Conservation (phyloP, 2,888 invertebrate genomes). For the Heliconius aoede region DNA sequence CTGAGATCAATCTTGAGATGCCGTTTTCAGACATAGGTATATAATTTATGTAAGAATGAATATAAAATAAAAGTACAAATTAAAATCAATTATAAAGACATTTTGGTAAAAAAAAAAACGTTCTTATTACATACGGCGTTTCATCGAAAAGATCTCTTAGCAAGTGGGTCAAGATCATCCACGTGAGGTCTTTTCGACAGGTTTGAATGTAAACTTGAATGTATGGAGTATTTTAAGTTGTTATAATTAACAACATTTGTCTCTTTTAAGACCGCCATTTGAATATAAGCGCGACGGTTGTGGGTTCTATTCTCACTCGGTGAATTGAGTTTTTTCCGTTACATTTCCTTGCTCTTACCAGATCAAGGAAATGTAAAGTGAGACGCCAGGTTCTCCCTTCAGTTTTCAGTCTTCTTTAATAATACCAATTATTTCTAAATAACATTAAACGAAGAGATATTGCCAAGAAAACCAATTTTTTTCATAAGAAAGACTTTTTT, state of each 20-base stretch:
- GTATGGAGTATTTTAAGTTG: slow-evolving; percentile 1
- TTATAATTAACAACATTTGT: background rate
- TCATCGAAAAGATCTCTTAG: slow-evolving; percentile 1
- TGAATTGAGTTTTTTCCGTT: background rate
- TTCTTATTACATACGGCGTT: background rate
- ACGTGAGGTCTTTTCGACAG: slow-evolving; percentile 25
- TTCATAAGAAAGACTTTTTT: too few species aligned
- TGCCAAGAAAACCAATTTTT: too few species aligned
- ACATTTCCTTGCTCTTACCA: too few species aligned
- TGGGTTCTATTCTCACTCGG: background rate
- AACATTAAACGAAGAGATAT: too few species aligned
- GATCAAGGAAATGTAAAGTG: too few species aligned
- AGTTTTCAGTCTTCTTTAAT: too few species aligned
- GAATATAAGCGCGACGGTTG: background rate
- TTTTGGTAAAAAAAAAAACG: background rate
- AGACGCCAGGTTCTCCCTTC: background rate
- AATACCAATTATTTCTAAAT: too few species aligned
- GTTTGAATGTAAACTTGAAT: slow-evolving; percentile 12
- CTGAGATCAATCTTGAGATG: too few species aligned
- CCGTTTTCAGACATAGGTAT: too few species aligned
- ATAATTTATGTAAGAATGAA: too few species aligned
- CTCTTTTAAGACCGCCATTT: background rate
- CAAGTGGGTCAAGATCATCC: slow-evolving; percentile 21
- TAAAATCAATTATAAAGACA: background rate
- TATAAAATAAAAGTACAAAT: background rate